These are phyloP conservation scores for Itoplectis maculator DNA, from an alignment of 2,888 invertebrate genomes.

Conservation along the genomic window DNA sequence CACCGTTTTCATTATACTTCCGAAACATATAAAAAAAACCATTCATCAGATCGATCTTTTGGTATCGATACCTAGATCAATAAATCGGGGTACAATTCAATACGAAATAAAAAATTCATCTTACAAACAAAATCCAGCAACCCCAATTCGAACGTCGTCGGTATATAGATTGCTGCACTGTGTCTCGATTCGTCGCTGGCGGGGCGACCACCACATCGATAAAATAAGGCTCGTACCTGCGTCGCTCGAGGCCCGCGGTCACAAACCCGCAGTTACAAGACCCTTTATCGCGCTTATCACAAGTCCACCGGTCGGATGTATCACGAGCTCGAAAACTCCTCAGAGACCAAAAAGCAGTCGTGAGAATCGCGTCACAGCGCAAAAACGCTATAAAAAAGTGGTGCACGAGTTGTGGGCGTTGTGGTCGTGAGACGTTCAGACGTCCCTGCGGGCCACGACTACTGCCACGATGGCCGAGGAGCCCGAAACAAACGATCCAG, in stretches of 20 bases:
- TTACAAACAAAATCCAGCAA: too few relatives aligned
- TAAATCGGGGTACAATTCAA: too few relatives aligned
- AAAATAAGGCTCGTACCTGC: conserved; percentile 73
- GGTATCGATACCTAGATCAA: too few relatives aligned
- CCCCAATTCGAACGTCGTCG: too few relatives aligned
- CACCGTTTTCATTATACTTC: too few relatives aligned
- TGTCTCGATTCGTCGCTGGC: conserved; percentile 63
- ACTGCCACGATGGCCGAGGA: conserved; percentile 84
- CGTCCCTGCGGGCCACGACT: conserved; percentile 79
- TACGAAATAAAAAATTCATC: too few relatives aligned
- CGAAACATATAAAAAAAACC: too few relatives aligned
- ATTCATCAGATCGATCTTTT: too few relatives aligned
- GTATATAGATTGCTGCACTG: too few relatives aligned
- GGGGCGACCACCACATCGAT: conserved; percentile 72
- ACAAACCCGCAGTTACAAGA: too few relatives aligned
- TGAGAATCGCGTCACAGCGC: neutral
- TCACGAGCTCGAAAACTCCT: neutral
- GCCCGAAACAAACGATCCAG: conserved; percentile 80
- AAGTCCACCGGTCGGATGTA: too few relatives aligned
- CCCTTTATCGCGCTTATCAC: neutral
- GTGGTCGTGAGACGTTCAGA: conserved; percentile 50
- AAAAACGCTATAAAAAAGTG: conserved; percentile 6
- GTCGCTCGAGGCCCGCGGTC: conserved; percentile 11
- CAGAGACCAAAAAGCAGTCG: too few relatives aligned
- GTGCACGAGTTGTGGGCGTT: conserved; percentile 36